Conservation (phyloP, 2,113 vertebrate species). For the Trematocara nigrifrons region DNA sequence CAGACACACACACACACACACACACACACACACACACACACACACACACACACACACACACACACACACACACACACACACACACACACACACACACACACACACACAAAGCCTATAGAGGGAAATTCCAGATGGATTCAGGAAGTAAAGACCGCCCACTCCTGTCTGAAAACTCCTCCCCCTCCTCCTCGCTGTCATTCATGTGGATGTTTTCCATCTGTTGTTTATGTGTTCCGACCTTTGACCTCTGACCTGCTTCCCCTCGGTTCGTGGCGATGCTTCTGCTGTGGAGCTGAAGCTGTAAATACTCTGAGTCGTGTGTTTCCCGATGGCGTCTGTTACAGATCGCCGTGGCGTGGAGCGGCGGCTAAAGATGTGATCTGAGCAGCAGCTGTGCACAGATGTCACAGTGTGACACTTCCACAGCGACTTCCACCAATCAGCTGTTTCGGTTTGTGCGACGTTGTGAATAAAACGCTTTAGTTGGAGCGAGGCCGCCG, state of each 20-base stretch:
- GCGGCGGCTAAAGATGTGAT: not conserved
- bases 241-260: constrained; percentile 33
- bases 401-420: not conserved
- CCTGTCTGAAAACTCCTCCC: not conserved
- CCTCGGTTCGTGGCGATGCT: not conserved
- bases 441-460: not conserved
- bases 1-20: too few relatives aligned
- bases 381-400: not conserved
- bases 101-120: not conserved
- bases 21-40: not conserved
- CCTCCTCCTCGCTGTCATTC: not conserved
- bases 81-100: too few relatives aligned
- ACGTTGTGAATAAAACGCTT: not conserved
- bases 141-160: constrained; percentile 14
- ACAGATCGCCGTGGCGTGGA: not conserved
- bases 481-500: not conserved
- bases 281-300: not conserved
- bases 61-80: accelerated
- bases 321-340: not conserved
- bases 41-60: not conserved
- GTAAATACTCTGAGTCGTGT: not conserved
- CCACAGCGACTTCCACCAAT: not conserved
- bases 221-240: not conserved
- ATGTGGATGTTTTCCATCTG: constrained; percentile 38
- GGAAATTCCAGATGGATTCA: constrained; percentile 37